These are phyloP conservation scores for Augiades crinisus DNA, from an alignment of 2,888 invertebrate genomes.

Conservation along the genomic window DNA sequence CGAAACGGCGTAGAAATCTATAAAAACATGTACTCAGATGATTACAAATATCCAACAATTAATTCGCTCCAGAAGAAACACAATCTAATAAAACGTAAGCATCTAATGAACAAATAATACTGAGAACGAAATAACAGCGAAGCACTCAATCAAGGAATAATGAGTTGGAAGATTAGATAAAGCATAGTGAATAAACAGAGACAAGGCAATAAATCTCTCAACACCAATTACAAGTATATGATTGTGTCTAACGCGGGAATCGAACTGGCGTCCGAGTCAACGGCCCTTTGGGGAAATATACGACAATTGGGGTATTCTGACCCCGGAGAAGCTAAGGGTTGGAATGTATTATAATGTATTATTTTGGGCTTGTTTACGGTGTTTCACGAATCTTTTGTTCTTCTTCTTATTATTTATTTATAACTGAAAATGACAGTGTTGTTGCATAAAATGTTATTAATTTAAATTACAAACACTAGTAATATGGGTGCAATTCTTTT, in stretches of 20 bases:
- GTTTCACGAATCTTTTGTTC: too few species aligned
- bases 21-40: too few species aligned
- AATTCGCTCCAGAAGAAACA: background rate
- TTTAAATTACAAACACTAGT: too few species aligned
- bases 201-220: slow-evolving; percentile 68
- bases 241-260: slow-evolving; percentile 51
- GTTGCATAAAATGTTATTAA: too few species aligned
- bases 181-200: slow-evolving; percentile 56
- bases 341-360: slow-evolving; percentile 2
- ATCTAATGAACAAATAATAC: slow-evolving; percentile 61
- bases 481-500: too few species aligned
- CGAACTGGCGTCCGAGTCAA: slow-evolving; percentile 44
- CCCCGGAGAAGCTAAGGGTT: slow-evolving; percentile 22
- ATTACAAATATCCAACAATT: too few species aligned
- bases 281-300: slow-evolving; percentile 66
- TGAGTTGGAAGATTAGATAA: slow-evolving; percentile 66
- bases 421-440: too few species aligned
- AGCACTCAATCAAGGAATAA: slow-evolving; percentile 61
- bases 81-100: slow-evolving; percentile 28
- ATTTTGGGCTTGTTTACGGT: background rate
- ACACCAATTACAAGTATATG: slow-evolving; percentile 54
- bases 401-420: too few species aligned
- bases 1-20: too few species aligned
- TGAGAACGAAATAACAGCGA: slow-evolving; percentile 46
- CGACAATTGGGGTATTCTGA: slow-evolving; percentile 48